Conservation (phyloP, 2,797 vertebrate genomes). For the Sylvia borin region DNA sequence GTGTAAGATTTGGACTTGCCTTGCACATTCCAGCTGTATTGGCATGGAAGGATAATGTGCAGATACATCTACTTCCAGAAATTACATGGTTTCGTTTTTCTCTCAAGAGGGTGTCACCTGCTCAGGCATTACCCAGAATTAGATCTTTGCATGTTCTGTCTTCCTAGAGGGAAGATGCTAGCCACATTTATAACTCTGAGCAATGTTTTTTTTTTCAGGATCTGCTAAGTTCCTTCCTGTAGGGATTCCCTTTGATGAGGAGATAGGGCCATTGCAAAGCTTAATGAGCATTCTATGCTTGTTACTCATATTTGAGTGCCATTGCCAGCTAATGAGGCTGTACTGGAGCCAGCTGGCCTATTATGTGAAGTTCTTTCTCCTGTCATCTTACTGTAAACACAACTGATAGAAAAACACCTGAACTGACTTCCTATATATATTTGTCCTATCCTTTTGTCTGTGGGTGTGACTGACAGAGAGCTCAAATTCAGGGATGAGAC, state of each 20-base stretch:
- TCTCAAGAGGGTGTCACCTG: neutral
- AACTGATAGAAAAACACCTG: neutral
- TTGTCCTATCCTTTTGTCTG: neutral
- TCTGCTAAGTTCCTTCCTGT: conserved; percentile 11
- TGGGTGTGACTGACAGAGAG: neutral
- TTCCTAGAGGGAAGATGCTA: conserved; percentile 3
- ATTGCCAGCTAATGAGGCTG: conserved; percentile 39
- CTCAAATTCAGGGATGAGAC: neutral
- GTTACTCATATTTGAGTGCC: conserved; percentile 31
- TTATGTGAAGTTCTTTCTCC: conserved; percentile 3
- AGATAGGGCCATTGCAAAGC: neutral
- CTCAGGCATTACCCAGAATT: neutral
- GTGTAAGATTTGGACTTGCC: neutral
- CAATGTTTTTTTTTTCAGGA: neutral
- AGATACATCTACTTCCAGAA: neutral
- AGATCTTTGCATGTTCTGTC: neutral
- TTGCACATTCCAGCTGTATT: neutral
- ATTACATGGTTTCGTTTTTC: neutral
- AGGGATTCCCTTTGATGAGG: conserved; percentile 40
- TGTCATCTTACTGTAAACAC: neutral
- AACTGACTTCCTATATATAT: neutral
- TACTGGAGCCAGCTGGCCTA: conserved; percentile 31
- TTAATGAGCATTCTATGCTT: neutral
- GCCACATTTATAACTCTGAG: neutral
- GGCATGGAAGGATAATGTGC: neutral